A percentile compares a stretch with the other conserved stretches of the same genome.
phyloP scores from a whole-genome alignment of 2,113 vertebrate genomes.

The Aythya baeri region DNA sequence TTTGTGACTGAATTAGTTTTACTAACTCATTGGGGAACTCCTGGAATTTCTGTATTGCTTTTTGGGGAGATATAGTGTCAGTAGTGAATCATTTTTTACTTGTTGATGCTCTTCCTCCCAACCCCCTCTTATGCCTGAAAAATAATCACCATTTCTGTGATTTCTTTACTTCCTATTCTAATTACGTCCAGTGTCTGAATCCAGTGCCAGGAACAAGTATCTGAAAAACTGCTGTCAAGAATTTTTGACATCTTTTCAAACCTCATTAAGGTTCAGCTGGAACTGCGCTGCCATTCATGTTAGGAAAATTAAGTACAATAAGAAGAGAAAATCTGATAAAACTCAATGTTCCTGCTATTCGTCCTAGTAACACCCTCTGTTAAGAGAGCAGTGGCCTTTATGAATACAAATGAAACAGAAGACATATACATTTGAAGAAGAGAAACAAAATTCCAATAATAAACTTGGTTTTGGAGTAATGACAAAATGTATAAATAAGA shows the following conservation, averaged over 20 bases:
- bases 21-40: not conserved
- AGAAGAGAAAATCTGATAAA: not conserved
- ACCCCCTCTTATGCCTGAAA: not conserved
- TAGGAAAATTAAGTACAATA: not conserved
- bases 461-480: not conserved
- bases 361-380: not conserved
- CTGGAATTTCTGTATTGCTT: not conserved
- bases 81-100: not conserved
- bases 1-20: not conserved
- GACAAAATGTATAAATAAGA: fast-evolving
- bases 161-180: not conserved
- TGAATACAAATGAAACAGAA: not conserved
- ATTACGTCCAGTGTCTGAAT: not conserved
- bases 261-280: not conserved
- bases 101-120: not conserved
- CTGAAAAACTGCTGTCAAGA: not conserved
- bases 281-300: not conserved
- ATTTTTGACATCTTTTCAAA: not conserved
- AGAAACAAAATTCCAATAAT: not conserved
- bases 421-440: not conserved
- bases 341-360: not conserved
- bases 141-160: not conserved
- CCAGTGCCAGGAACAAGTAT: not conserved
- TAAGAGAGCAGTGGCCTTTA: not conserved
- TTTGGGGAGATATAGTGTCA: not conserved